Percentiles rank a stretch among this genome's conserved stretches.
These are phyloP conservation scores for Pachliopta kotzebuea DNA, from an alignment of 2,888 invertebrate genomes.

Conservation along the genomic window DNA sequence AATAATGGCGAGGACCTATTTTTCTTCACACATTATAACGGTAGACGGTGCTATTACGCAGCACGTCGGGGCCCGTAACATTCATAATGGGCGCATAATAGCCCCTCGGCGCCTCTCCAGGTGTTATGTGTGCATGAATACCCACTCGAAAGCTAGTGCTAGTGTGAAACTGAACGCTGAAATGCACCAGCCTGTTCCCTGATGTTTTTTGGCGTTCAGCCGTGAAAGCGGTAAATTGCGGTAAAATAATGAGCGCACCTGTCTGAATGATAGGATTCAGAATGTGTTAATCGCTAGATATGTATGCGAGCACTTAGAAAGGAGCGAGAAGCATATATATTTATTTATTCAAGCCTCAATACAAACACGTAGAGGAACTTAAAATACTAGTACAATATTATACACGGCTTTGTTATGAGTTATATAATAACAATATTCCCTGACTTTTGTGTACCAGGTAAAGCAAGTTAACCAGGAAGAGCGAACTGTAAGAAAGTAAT, in stretches of 20 bases:
- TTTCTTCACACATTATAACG: constrained; percentile 52
- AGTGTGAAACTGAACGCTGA: constrained; percentile 37
- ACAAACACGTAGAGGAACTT: too few relatives aligned
- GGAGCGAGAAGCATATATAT: too few relatives aligned
- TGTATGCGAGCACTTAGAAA: too few relatives aligned
- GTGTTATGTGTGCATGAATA: constrained; percentile 45
- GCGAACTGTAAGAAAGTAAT: too few relatives aligned
- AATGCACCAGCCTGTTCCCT: constrained; percentile 12
- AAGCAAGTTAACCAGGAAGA: too few relatives aligned
- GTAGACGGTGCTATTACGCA: constrained; percentile 41
- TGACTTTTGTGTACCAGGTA: too few relatives aligned
- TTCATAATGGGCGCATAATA: constrained; percentile 46
- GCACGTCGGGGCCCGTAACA: constrained; percentile 34
- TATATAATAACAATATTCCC: too few relatives aligned
- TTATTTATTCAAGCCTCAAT: too few relatives aligned
- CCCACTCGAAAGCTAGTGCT: constrained; percentile 39
- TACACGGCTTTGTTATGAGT: too few relatives aligned
- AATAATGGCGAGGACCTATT: constrained; percentile 27
- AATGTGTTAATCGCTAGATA: too few relatives aligned
- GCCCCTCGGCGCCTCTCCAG: constrained; percentile 44
- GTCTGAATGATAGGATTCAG: constrained; percentile 3
- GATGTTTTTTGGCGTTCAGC: constrained; percentile 22
- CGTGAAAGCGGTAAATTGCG: constrained; percentile 14
- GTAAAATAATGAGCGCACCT: constrained; percentile 25
- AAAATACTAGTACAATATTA: too few relatives aligned